Evolutionary conservation across 2,797 vertebrate genomes (phyloP), one percentile per base, ranked within the genome.

Genomic region (Myripristis jacobus): DNA sequence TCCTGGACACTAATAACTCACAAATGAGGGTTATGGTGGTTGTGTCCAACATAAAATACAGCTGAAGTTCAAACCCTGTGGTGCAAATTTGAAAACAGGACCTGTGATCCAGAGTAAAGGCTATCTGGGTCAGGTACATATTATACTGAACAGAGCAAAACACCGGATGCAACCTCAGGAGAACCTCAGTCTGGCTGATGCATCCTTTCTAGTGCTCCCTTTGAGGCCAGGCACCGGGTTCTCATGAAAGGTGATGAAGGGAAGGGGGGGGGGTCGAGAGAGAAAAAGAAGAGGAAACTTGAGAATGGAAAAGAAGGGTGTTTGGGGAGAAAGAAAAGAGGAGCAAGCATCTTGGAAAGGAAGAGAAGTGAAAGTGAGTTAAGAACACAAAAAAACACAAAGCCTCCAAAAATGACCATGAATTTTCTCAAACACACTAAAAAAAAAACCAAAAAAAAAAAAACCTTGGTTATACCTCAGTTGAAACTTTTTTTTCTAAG

Each of bases 61-160:
- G 73, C 15, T 36, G 57, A 53, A 57, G 22, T 78, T 19, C 63
- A 65, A 66, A 76, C 59, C 79, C 70, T 82, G 70, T 77, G 81
- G 70, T 76, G 77, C 46, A 83, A 78, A 84, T 87, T 75, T 76
- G 56, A 86, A 88, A 88, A 86, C 79, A 75, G 63, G 69, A 75
- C 59, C 73, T 88, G 74, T 88, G 88, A 91, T 90, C 80, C 86
- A 89, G 77, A 83, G 82, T 80, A 87, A 83, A 88, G 89, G 87
- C 85, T 84, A 91, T 85, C 84, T 80, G 56, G 63, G 82, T 86
- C 84, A 80, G 73, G 73, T 78, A 79, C 82, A 90, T 91, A 81
- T 81, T 80, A 85, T 89, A 82, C 79, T 76, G 85, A 89, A 81
- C 74, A 61, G 77, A 87, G 77, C 75, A 88, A 89, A 89, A 73